Evolutionary conservation across 2,797 vertebrate genomes (phyloP).

Genomic region (Danio albolineatus): DNA sequence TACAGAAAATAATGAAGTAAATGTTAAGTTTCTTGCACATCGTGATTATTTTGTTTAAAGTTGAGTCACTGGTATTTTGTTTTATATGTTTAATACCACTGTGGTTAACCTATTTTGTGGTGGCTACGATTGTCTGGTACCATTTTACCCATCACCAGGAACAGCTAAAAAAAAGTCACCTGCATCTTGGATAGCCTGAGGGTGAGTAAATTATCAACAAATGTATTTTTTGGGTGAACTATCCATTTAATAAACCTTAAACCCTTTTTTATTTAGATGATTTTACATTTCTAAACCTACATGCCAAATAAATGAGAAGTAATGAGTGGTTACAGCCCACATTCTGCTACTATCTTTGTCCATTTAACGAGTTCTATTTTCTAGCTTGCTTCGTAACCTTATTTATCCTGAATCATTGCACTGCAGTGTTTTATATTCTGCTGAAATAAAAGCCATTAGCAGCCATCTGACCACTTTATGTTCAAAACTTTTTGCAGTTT

Average conservation of each 20-base stretch:
- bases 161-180: too few species aligned
- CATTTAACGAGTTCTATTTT: background rate
- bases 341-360: background rate
- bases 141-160: too few species aligned
- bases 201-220: too few species aligned
- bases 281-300: background rate
- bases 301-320: background rate
- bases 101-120: too few species aligned
- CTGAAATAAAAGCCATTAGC: conserved; percentile 28
- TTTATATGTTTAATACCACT: too few species aligned
- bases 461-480: background rate
- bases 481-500: conserved; percentile 9
- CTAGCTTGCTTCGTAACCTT: background rate
- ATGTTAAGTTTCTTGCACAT: too few species aligned
- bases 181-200: too few species aligned
- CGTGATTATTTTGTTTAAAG: too few species aligned
- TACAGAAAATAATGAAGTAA: too few species aligned
- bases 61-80: too few species aligned
- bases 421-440: background rate
- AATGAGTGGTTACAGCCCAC: background rate
- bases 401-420: background rate
- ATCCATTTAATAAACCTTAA: background rate
- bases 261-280: background rate
- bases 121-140: too few species aligned
- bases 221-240: background rate